Evolutionary conservation across 2,113 vertebrate species (phyloP).

Genomic region (Uria aalge): DNA sequence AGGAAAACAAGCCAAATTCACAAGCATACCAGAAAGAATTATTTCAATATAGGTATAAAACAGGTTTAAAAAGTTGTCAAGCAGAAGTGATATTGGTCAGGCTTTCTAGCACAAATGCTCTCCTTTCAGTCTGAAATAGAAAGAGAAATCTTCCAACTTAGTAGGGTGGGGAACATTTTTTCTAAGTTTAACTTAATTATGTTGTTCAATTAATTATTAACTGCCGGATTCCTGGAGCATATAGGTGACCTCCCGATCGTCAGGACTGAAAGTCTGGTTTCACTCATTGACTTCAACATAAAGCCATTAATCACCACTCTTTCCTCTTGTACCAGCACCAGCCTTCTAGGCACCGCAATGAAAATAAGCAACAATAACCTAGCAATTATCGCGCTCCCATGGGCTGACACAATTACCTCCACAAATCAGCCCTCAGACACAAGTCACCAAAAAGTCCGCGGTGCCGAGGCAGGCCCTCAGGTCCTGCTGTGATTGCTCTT

Average conservation of each 20-base stretch:
- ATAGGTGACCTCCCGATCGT: not conserved
- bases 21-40: not conserved
- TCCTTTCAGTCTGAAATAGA: not conserved
- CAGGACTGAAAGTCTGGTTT: not conserved
- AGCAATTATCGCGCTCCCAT: not conserved
- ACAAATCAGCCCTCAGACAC: not conserved
- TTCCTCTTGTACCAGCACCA: not conserved
- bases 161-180: not conserved
- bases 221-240: not conserved
- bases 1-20: not conserved
- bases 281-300: not conserved
- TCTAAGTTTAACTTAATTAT: not conserved
- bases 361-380: not conserved
- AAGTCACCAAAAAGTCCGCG: not conserved
- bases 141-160: not conserved
- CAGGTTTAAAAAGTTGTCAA: not conserved
- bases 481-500: not conserved
- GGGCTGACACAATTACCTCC: not conserved
- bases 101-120: not conserved
- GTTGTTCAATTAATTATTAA: not conserved
- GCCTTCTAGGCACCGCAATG: not conserved
- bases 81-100: not conserved
- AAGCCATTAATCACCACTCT: not conserved
- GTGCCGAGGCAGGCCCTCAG: not conserved
- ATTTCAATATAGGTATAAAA: not conserved